phyloP scores from a whole-genome alignment of 2,797 vertebrate genomes.

The Amazonetta brasiliensis region DNA sequence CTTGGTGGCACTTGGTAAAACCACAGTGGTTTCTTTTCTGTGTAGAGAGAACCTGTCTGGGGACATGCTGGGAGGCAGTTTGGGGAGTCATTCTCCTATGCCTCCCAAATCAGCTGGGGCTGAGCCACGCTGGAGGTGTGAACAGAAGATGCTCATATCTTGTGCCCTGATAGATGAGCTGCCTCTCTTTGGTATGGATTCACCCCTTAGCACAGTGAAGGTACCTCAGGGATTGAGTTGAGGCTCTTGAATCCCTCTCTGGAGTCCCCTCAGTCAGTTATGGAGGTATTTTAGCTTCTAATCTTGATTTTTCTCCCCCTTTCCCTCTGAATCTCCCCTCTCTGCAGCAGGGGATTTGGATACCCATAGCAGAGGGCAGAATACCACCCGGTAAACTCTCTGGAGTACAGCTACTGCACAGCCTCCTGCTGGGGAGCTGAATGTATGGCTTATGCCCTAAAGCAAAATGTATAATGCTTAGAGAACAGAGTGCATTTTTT shows the following conservation, averaged over 20 bases:
- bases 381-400: neutral
- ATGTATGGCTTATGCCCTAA: conserved; percentile 21
- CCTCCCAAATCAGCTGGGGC: neutral
- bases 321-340: neutral
- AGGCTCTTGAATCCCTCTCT: neutral
- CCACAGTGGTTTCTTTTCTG: neutral
- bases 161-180: neutral
- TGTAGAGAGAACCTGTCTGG: neutral
- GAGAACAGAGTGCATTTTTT: neutral
- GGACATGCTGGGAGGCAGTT: neutral
- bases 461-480: conserved; percentile 35
- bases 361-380: neutral
- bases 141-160: rapidly evolving
- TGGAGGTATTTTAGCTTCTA: neutral
- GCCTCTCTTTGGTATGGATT: neutral
- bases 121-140: rapidly evolving
- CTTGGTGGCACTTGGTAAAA: neutral
- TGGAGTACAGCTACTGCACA: neutral
- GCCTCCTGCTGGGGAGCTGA: neutral
- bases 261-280: neutral
- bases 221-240: neutral
- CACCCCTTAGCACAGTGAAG: neutral
- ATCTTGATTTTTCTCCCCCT: neutral
- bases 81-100: neutral
- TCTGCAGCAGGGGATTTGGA: neutral